Base-by-base conservation (phyloP, 2,888 invertebrate species). In the Phalera bucephala region DNA sequence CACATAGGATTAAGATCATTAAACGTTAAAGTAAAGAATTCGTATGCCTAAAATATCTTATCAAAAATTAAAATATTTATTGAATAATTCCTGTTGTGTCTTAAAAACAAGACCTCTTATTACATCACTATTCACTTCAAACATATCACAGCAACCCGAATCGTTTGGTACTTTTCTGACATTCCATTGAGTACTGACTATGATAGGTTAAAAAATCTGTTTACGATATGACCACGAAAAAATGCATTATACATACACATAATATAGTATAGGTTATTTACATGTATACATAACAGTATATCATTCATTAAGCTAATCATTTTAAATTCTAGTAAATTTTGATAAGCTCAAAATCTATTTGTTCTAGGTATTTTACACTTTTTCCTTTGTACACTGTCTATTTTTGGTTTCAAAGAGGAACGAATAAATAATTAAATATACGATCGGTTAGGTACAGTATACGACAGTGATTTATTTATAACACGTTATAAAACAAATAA, bases 361-460 rank as follows among this genome's bases (percentile, higher is more conserved):
- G 70, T 68, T 70, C 67, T 67, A 69, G 45, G 34, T 52, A 60
- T 61, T 51, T 61, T 52, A 61, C 37, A 55, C 41, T 45, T 37
- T 25, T 25, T 25, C 12, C 29, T 52, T 52, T 54, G 36, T 55
- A 64, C 56, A 64, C 65, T 64, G 62, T 51, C 42, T 56, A 60
- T 63, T 66, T 74, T 76, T 73, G 73, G 72, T 67, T 64, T 67
- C 47, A 43, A 61, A 57, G 53, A 77, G 74, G 74, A 74, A 75
- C 76, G 54, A 55, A 44, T 38, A 36, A 38, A 31, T n/a, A n/a
- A n/a, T 29, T 55, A 34, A 44, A 28, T 34, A 38, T 32, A 38
- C 45, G 51, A 36, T 30, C 37, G 30, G 50, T 38, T 43, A 46
- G 21, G 25, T 35, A 38, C 20, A 22, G 33, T 27, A 5, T 23